Percentiles rank a stretch among this genome's conserved stretches.
Conservation (phyloP, 2,888 invertebrate genomes). For the Drosophila diplacantha region DNA sequence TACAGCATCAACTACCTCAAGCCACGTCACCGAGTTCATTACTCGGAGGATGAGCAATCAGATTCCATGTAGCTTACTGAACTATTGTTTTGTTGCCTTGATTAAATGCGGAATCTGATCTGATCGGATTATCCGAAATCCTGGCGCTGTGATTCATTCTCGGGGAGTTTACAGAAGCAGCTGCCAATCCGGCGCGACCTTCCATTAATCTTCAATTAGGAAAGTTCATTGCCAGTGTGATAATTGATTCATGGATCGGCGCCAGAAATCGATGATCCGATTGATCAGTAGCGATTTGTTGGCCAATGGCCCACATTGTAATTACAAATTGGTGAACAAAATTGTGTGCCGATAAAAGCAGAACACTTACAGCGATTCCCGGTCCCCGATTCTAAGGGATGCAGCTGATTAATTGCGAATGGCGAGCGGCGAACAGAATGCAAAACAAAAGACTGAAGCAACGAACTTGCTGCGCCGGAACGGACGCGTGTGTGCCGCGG, state of each 20-base stretch:
- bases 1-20: conserved; percentile 1
- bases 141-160: conserved; percentile 21
- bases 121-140: conserved; percentile 15
- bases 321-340: conserved; percentile 38
- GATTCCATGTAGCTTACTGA: neutral
- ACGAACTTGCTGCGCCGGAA: conserved; percentile 54
- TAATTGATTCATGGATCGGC: conserved; percentile 35
- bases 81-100: conserved; percentile 12
- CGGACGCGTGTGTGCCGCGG: conserved; percentile 27
- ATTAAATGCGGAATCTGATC: conserved; percentile 26
- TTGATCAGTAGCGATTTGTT: conserved; percentile 57
- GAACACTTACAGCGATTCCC: conserved; percentile 19
- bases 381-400: conserved; percentile 31
- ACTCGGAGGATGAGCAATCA: neutral
- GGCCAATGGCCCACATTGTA: conserved; percentile 33
- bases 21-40: neutral
- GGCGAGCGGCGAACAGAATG: conserved; percentile 11
- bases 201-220: conserved; percentile 33
- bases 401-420: conserved; percentile 26
- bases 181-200: conserved; percentile 12
- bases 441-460: conserved; percentile 66
- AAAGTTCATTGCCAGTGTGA: conserved; percentile 46
- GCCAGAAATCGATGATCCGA: conserved; percentile 33
- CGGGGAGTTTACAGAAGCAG: conserved; percentile 31
- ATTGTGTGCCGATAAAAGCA: conserved; percentile 28